A percentile compares a stretch with the other conserved stretches of the same genome.
Evolutionary conservation across 2,113 vertebrate species (phyloP).

Genomic region (Xiphias gladius): DNA sequence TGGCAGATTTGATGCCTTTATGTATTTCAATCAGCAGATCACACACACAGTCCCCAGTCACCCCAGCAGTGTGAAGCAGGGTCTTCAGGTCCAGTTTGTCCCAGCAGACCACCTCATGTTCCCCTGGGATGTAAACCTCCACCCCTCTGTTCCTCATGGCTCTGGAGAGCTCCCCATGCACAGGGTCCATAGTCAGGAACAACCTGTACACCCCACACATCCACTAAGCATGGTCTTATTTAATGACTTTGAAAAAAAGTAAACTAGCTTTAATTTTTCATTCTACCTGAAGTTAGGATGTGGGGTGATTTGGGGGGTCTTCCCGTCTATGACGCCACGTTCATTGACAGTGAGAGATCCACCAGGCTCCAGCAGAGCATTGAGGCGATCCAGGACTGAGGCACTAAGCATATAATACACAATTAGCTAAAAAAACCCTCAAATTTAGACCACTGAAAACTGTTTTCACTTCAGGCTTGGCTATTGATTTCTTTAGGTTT

Average conservation of each 20-base stretch:
- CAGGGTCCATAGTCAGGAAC: slow-evolving; percentile 97
- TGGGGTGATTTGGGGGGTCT: slow-evolving; percentile 89
- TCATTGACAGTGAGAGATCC: slow-evolving; percentile 95
- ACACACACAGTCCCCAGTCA: slow-evolving; percentile 90
- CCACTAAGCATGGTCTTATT: not conserved
- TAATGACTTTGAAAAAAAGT: not conserved
- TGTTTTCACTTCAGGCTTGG: not conserved
- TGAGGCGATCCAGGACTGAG: slow-evolving; percentile 96
- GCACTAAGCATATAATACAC: slow-evolving; percentile 82
- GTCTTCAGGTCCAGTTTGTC: slow-evolving; percentile 91
- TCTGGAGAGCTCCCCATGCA: slow-evolving; percentile 95
- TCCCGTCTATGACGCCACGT: slow-evolving; percentile 94
- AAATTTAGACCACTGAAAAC: not conserved
- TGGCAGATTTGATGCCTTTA: slow-evolving; percentile 83
- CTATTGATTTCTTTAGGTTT: too few species aligned
- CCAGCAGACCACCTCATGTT: slow-evolving; percentile 83
- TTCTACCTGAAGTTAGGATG: slow-evolving; percentile 95
- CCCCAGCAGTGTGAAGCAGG: slow-evolving; percentile 90
- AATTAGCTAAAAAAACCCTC: not conserved
- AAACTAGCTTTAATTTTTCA: not conserved
- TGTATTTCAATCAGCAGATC: slow-evolving; percentile 90
- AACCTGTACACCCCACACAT: slow-evolving; percentile 82
- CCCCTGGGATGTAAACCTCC: slow-evolving; percentile 93
- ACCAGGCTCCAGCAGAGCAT: slow-evolving; percentile 94
- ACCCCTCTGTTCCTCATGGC: slow-evolving; percentile 98